These are phyloP conservation scores for Muraenolepis orangiensis DNA, from an alignment of 2,797 vertebrate species.

Conservation along the genomic window DNA sequence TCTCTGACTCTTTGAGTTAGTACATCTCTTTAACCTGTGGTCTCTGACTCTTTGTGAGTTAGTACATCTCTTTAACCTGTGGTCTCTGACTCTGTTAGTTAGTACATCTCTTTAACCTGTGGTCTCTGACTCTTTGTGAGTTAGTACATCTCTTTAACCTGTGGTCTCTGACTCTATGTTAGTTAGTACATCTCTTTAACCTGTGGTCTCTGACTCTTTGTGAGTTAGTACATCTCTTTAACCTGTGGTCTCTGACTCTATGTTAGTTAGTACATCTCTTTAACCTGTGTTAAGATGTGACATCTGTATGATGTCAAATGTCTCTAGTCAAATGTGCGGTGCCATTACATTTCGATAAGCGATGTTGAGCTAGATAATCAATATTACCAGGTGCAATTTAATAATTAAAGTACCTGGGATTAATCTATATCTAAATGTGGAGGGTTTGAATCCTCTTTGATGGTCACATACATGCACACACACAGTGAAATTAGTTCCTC, in stretches of 20 bases:
- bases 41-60: slow-evolving; percentile 15
- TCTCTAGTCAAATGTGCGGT: neutral
- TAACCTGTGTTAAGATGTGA: too few species aligned
- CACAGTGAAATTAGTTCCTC: too few species aligned
- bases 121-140: slow-evolving; percentile 15
- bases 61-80: slow-evolving; percentile 2
- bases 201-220: slow-evolving; percentile 13
- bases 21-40: slow-evolving; percentile 7
- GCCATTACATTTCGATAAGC: neutral
- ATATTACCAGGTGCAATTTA: neutral
- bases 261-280: slow-evolving; percentile 4
- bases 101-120: slow-evolving; percentile 5
- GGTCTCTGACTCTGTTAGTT: slow-evolving; percentile 15
- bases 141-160: slow-evolving; percentile 7
- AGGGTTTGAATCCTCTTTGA: too few species aligned
- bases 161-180: slow-evolving; percentile 13
- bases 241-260: slow-evolving; percentile 14
- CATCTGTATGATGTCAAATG: too few species aligned
- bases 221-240: slow-evolving; percentile 9
- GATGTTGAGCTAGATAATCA: neutral
- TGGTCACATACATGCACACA: too few species aligned
- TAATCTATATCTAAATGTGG: too few species aligned
- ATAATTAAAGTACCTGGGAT: neutral
- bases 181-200: slow-evolving; percentile 6
- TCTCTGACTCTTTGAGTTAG: slow-evolving; percentile 13